A percentile compares a stretch with the other conserved stretches of the same genome.
phyloP scores from a whole-genome alignment of 2,888 invertebrate species.

The Scaptomyza parva region DNA sequence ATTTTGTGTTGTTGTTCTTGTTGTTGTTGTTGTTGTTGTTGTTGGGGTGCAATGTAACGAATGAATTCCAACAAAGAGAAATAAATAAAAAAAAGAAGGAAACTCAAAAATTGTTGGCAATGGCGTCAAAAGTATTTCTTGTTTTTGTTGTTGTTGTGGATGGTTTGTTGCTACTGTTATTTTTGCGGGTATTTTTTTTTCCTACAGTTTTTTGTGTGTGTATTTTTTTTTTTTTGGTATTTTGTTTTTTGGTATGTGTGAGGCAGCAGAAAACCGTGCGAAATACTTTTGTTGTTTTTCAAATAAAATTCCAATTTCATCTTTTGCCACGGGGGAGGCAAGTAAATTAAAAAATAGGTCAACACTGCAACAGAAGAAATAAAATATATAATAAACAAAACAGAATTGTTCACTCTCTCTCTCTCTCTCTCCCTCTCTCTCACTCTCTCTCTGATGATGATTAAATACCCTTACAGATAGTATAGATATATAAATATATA shows the following conservation, averaged over 20 bases:
- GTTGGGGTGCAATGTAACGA: conserved; percentile 23
- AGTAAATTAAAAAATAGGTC: conserved; percentile 62
- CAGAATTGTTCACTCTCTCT: not conserved
- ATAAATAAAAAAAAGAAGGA: not conserved
- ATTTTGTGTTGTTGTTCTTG: conserved; percentile 2
- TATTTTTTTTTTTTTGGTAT: too few relatives aligned
- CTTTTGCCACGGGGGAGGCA: conserved; percentile 20
- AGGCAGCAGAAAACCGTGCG: conserved; percentile 16
- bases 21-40: conserved; percentile 10
- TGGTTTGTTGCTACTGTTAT: conserved; percentile 25
- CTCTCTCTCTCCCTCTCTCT: too few relatives aligned
- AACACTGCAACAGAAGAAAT: conserved; percentile 8
- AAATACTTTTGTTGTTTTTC: conserved; percentile 60
- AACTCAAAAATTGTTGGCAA: conserved; percentile 37
- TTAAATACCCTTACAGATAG: conserved; percentile 4
- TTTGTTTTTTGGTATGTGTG: conserved; percentile 7
- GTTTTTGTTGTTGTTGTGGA: conserved; percentile 11
- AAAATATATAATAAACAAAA: not conserved
- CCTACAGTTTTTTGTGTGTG: too few relatives aligned
- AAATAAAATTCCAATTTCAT: conserved; percentile 69
- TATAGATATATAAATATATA: not conserved
- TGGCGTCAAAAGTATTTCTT: conserved; percentile 37
- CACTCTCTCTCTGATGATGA: not conserved
- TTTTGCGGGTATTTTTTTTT: conserved; percentile 18
- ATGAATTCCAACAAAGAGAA: conserved; percentile 34